These are phyloP conservation scores for Dryadula phaetusa DNA, from an alignment of 2,888 invertebrate genomes.

Conservation along the genomic window DNA sequence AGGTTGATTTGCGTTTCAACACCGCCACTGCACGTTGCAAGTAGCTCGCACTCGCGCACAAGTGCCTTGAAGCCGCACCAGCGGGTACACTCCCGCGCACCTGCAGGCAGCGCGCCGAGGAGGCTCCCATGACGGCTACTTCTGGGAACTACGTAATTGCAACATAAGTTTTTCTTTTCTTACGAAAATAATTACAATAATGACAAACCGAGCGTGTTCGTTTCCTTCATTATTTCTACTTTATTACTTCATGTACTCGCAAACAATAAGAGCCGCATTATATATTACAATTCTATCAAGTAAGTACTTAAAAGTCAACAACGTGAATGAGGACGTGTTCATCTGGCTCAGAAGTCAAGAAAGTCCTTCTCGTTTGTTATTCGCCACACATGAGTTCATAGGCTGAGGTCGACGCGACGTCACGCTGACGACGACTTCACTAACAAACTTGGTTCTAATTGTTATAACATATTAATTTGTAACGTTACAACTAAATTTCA, in stretches of 20 bases:
- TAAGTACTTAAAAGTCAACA: neutral
- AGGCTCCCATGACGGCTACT: slow-evolving; percentile 20
- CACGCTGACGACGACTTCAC: slow-evolving; percentile 1
- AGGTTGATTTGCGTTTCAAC: neutral
- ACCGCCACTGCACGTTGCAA: no score
- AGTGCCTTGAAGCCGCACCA: no score
- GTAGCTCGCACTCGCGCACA: neutral
- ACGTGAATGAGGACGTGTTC: neutral
- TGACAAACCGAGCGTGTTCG: neutral
- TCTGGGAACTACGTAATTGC: slow-evolving; percentile 20
- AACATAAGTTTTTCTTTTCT: slow-evolving; percentile 6
- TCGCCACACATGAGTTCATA: neutral
- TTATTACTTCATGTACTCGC: neutral
- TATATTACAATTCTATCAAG: neutral
- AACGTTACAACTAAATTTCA: no score
- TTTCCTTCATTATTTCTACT: neutral
- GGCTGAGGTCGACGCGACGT: neutral
- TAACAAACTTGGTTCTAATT: neutral
- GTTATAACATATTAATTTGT: no score
- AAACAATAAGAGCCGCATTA: neutral
- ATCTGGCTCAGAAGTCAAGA: neutral
- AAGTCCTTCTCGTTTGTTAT: neutral
- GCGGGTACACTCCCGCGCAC: no score
- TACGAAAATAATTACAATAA: slow-evolving; percentile 22
- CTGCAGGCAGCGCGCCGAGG: neutral